phyloP scores from a whole-genome alignment of 2,797 vertebrate species.

The Buphagus erythrorhynchus region DNA sequence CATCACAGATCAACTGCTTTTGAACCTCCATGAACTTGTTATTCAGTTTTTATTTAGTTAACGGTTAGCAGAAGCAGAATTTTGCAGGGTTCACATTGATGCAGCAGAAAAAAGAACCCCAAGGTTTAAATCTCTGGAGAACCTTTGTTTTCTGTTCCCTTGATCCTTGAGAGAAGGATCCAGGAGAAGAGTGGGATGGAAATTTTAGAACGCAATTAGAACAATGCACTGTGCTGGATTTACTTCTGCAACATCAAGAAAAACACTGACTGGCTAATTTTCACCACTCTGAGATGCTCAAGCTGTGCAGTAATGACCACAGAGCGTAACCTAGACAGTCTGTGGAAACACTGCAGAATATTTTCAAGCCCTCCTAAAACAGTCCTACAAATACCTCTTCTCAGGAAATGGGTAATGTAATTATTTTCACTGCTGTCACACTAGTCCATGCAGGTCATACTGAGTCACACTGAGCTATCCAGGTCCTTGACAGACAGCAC shows the following conservation, averaged over 20 bases:
- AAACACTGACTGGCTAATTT: not conserved
- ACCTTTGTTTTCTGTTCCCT: not conserved
- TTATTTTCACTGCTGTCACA: not conserved
- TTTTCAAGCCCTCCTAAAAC: not conserved
- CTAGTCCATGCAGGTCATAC: not conserved
- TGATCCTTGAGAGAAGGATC: not conserved
- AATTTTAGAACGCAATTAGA: not conserved
- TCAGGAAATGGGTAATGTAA: not conserved
- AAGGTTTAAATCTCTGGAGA: not conserved
- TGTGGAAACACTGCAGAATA: not conserved
- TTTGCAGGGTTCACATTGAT: not conserved
- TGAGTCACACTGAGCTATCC: not conserved
- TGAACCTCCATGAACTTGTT: not conserved
- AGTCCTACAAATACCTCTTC: not conserved
- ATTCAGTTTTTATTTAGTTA: not conserved
- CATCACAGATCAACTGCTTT: not conserved
- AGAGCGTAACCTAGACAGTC: not conserved
- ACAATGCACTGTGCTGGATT: not conserved
- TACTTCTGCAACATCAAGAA: not conserved
- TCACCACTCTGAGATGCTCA: not conserved
- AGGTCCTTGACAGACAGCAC: not conserved
- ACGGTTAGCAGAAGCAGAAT: not conserved
- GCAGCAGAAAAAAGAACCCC: not conserved
- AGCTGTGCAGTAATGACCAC: not conserved
- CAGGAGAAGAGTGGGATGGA: not conserved